Percentiles rank a stretch among this genome's conserved stretches.
Evolutionary conservation across 2,888 invertebrate species (phyloP).

Genomic region (Panopea generosa): DNA sequence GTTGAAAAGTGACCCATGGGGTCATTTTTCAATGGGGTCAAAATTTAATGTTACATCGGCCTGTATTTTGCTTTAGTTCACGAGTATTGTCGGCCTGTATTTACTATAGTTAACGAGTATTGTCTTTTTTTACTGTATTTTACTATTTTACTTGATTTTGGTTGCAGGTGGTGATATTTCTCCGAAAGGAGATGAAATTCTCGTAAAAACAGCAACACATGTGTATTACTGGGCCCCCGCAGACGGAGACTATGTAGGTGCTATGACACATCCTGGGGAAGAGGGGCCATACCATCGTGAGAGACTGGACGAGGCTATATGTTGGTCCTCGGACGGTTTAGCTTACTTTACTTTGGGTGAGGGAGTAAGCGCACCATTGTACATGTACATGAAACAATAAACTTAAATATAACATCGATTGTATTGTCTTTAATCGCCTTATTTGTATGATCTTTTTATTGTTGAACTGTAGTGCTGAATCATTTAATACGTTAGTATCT

Average conservation of each 20-base stretch:
- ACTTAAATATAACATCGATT: no score
- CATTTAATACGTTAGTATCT: no score
- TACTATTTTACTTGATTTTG: background rate
- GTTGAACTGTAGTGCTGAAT: no score
- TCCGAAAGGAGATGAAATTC: constrained; percentile 25
- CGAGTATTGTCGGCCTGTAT: no score
- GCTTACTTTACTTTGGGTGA: constrained; percentile 36
- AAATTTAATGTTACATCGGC: no score
- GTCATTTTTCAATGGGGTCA: no score
- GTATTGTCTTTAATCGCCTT: no score
- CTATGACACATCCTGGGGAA: constrained; percentile 26
- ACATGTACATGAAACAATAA: constrained; percentile 22
- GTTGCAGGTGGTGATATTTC: constrained; percentile 50
- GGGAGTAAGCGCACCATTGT: constrained; percentile 10
- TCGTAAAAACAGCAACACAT: constrained; percentile 8
- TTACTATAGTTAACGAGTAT: no score
- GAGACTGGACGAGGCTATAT: constrained; percentile 16
- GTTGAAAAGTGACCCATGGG: no score
- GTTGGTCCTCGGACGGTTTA: constrained; percentile 24
- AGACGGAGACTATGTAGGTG: constrained; percentile 9
- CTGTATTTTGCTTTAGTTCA: background rate
- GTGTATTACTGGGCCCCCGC: constrained; percentile 25
- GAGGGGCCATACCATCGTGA: constrained; percentile 22
- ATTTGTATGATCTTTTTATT: no score
- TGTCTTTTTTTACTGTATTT: background rate